Evolutionary conservation across 2,797 vertebrate genomes (phyloP).

Genomic region (Falco cherrug): DNA sequence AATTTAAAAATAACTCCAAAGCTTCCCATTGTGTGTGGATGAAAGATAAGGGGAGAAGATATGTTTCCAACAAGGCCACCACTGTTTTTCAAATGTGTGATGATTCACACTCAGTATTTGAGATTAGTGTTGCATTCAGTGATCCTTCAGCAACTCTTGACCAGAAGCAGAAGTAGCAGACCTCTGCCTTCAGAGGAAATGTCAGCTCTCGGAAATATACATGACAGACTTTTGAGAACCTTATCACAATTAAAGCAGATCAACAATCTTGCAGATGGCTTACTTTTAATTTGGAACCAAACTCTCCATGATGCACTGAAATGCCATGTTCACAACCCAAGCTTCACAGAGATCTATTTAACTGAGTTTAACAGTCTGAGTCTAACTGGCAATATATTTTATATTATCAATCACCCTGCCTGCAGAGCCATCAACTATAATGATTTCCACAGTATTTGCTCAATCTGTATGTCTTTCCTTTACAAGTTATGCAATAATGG

Average conservation of each 20-base stretch:
- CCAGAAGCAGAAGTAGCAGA: slow-evolving; percentile 21
- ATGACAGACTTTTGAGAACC: background rate
- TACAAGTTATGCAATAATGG: background rate
- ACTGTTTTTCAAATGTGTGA: background rate
- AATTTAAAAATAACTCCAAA: background rate
- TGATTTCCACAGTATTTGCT: slow-evolving; percentile 49
- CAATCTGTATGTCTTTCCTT: background rate
- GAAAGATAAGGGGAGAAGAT: background rate
- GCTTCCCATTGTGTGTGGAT: background rate
- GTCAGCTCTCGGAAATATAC: background rate
- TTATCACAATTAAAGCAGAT: slow-evolving; percentile 21
- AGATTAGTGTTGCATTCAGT: background rate
- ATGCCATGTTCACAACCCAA: background rate
- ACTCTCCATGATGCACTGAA: slow-evolving; percentile 14
- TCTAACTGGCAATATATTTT: background rate
- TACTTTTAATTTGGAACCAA: slow-evolving; percentile 53
- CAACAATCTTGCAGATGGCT: background rate
- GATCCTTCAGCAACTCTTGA: background rate
- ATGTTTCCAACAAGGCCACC: background rate
- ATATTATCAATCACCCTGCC: slow-evolving; percentile 11
- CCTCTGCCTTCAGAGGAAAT: slow-evolving; percentile 26
- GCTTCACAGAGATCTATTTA: slow-evolving; percentile 23
- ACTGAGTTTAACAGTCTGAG: slow-evolving; percentile 12
- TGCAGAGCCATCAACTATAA: background rate
- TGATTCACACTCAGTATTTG: background rate